Conservation (phyloP, 2,888 invertebrate species). For the Polia nebulosa region DNA sequence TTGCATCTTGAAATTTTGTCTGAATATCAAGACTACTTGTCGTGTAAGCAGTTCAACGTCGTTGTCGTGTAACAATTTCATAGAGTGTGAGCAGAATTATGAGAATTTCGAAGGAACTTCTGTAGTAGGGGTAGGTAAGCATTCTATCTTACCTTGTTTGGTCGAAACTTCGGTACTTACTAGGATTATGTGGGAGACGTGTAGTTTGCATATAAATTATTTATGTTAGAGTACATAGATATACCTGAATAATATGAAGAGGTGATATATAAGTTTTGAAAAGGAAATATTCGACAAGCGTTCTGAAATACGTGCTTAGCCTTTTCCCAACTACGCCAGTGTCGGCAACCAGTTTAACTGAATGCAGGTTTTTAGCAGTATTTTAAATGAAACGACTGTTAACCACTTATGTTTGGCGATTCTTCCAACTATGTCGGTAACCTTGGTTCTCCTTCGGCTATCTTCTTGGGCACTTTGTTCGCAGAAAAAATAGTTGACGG, state of each 20-base stretch:
- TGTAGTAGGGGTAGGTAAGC: conserved; percentile 2
- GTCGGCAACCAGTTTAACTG: too few species aligned
- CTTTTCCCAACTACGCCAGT: neutral
- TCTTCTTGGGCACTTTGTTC: too few species aligned
- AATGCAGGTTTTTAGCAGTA: too few species aligned
- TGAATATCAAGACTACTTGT: conserved; percentile 6
- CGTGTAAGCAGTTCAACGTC: neutral
- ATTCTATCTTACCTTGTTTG: conserved; percentile 8
- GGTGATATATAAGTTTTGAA: neutral
- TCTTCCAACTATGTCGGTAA: too few species aligned
- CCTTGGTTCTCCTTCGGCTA: too few species aligned
- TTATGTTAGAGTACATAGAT: neutral
- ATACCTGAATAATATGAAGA: neutral
- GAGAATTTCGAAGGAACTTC: neutral
- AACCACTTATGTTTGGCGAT: too few species aligned
- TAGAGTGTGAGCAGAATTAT: neutral
- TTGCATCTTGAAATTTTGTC: conserved; percentile 11
- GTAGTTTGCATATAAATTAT: conserved; percentile 13
- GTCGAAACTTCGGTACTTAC: conserved; percentile 35
- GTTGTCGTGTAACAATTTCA: too few species aligned
- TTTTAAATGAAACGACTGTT: too few species aligned
- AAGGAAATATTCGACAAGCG: neutral
- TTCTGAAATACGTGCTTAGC: neutral
- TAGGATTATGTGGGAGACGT: conserved; percentile 20
- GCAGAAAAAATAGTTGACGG: too few species aligned